A percentile compares a stretch with the other conserved stretches of the same genome.
phyloP scores from a whole-genome alignment of 2,888 invertebrate genomes.

The Notodonta dromedarius region DNA sequence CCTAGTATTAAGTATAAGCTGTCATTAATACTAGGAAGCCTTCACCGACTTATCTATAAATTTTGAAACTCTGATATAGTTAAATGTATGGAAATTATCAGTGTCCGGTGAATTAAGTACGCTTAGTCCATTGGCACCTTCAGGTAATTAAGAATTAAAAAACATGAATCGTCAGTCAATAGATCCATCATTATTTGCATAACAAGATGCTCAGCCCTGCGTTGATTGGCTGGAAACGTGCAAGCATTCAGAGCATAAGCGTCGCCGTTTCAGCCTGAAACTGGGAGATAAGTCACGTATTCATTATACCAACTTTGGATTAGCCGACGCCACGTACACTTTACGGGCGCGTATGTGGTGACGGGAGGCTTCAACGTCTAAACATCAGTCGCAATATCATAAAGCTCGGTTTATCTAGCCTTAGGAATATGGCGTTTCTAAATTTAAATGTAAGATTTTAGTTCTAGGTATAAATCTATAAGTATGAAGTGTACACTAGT shows the following conservation, averaged over 20 bases:
- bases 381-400: not conserved
- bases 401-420: not conserved
- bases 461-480: no score
- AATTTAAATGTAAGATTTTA: not conserved
- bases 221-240: conserved; percentile 41
- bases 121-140: no score
- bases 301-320: conserved; percentile 60
- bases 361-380: conserved; percentile 1
- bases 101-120: no score
- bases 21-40: no score
- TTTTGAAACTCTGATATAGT: no score
- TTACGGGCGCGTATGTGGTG: conserved; percentile 16
- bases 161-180: not conserved
- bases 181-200: conserved; percentile 16
- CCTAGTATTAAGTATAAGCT: no score
- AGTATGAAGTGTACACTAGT: no score
- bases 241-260: conserved; percentile 40
- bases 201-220: conserved; percentile 16
- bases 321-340: conserved; percentile 24
- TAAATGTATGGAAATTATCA: no score
- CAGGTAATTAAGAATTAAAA: no score
- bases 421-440: not conserved
- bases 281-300: conserved; percentile 64
- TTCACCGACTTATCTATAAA: no score
- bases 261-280: conserved; percentile 48